Conservation (phyloP, 2,888 invertebrate species). For the Marronus borbonicus region DNA sequence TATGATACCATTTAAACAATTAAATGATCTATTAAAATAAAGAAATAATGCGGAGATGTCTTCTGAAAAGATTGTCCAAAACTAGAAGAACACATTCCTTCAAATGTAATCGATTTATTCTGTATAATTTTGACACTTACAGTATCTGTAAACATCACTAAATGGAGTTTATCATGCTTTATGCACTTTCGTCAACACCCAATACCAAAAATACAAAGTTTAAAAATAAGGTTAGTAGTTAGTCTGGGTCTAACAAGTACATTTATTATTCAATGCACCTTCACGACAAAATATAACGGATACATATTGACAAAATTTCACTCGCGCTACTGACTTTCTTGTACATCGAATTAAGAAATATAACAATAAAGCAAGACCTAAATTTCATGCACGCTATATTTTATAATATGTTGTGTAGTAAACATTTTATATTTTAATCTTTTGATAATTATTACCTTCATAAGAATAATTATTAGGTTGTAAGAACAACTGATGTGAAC, state of each 20-base stretch:
- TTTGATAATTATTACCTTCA: too few species aligned
- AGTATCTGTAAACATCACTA: too few species aligned
- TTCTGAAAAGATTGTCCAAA: too few species aligned
- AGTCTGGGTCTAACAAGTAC: neutral
- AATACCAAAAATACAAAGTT: neutral
- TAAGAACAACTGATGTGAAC: neutral
- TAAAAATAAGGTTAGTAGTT: slow-evolving; percentile 27
- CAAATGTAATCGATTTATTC: too few species aligned
- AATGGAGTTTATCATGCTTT: too few species aligned
- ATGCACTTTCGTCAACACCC: too few species aligned
- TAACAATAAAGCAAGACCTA: neutral
- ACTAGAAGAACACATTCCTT: too few species aligned
- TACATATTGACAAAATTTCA: slow-evolving; percentile 19
- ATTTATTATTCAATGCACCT: slow-evolving; percentile 24
- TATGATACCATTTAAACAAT: too few species aligned
- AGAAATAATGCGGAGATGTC: too few species aligned
- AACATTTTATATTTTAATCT: neutral
- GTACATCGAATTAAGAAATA: neutral
- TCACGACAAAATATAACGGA: slow-evolving; percentile 22
- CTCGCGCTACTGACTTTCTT: neutral
- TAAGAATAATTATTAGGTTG: too few species aligned
- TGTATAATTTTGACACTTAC: too few species aligned
- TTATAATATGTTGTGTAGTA: neutral
- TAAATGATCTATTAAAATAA: too few species aligned
- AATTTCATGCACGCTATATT: neutral